phyloP scores from a whole-genome alignment of 2,888 invertebrate species.

The Eupsilia transversa region DNA sequence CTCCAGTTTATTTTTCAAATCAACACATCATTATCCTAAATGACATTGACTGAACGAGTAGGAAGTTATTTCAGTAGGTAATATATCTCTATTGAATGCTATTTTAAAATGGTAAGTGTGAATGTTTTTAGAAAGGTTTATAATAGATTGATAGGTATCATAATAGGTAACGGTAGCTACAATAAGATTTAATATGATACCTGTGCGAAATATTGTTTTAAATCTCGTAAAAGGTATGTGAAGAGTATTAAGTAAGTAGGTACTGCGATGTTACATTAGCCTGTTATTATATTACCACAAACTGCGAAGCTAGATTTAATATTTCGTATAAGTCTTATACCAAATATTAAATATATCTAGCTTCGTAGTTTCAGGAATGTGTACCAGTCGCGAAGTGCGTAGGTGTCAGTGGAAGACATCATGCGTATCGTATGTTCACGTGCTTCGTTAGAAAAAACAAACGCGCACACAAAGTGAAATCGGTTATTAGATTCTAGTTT shows the following conservation, averaged over 20 bases:
- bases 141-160: background rate
- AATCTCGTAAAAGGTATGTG: background rate
- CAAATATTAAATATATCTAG: slow-evolving; percentile 9
- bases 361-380: slow-evolving; percentile 38
- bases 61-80: slow-evolving; percentile 66
- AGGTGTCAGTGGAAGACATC: slow-evolving; percentile 54
- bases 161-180: background rate
- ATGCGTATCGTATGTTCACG: slow-evolving; percentile 60
- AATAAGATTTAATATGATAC: background rate
- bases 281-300: background rate
- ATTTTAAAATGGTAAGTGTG: slow-evolving; percentile 45
- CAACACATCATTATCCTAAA: slow-evolving; percentile 69
- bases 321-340: background rate
- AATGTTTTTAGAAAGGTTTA: slow-evolving; percentile 13
- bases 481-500: slow-evolving; percentile 49
- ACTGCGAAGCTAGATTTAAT: background rate
- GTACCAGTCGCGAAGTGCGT: slow-evolving; percentile 50
- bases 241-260: background rate
- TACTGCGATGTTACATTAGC: background rate
- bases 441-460: slow-evolving; percentile 56
- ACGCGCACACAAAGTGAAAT: slow-evolving; percentile 60
- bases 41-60: slow-evolving; percentile 71
- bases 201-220: background rate
- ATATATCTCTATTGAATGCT: slow-evolving; percentile 57
- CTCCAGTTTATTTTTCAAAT: slow-evolving; percentile 71